Evolutionary conservation across 2,888 invertebrate species (phyloP), one percentile per base, ranked within the genome.

Genomic region (Eilema sororculum): DNA sequence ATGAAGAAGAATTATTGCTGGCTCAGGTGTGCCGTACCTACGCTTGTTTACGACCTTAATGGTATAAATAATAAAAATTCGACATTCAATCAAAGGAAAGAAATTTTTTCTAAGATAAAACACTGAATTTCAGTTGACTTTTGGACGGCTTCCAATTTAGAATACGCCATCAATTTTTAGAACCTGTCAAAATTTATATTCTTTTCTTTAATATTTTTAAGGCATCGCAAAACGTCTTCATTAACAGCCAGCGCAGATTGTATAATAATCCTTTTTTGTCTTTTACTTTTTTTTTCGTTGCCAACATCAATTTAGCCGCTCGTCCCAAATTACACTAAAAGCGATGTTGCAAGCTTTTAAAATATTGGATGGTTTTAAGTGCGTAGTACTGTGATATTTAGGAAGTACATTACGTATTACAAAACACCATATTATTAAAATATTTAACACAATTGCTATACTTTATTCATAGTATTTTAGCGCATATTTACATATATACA

Each of bases 381-480:
- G 63, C 41, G 64, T 59, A 46, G 58, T 57, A 41, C 30, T 65
- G 10, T 12, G 22, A 25, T 33, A 28, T 22, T 12, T 65, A 16
- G 64, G 33, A n/a, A 62, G 41, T 33, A 24, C 16, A 25, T 60
- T 12, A 6, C 24, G 25, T 58, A 58, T 41, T 59, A 61, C 56
- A 73, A 82, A 80, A 76, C 73, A 82, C 73, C 63, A 41, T 69
- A 62, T 73, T 76, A 78, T 78, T 74, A 78, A 81, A 83, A 81
- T 81, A 80, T 81, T 78, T 78, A 71, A 80, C 81, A 81, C 81
- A 81, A 72, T 75, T 72, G 73, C 70, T 70, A 80, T 83, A 70
- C 72, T 83, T 81, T 81, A 81, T 83, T 81, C 65, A 74, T 75
- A 81, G 69, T 80, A 73, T 74, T 81, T 81, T 79, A 81, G 81